These are phyloP conservation scores for Drosophila gunungcola DNA, from an alignment of 1,140 invertebrate species.

Conservation along the genomic window DNA sequence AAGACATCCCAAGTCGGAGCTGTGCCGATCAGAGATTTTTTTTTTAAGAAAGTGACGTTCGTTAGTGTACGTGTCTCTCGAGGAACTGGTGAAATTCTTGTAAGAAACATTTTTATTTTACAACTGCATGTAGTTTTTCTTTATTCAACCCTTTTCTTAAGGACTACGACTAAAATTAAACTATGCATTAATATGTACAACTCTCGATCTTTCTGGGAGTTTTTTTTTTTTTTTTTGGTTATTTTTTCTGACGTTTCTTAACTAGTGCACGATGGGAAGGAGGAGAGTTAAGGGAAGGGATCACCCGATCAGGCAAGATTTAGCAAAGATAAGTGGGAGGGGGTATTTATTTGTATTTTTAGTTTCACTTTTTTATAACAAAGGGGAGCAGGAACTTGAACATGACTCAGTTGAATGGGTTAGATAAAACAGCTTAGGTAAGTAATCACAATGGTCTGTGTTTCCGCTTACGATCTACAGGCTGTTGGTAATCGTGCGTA, in stretches of 20 bases:
- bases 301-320: conserved; percentile 1
- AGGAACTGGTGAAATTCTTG: not conserved
- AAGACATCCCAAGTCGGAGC: too few relatives aligned
- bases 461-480: conserved; percentile 23
- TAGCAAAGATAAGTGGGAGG: not conserved
- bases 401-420: conserved; percentile 12
- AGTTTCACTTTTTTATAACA: not conserved
- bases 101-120: not conserved
- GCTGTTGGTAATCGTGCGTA: conserved; percentile 42
- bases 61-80: not conserved
- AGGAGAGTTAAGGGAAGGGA: not conserved
- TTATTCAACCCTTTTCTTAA: conserved; percentile 61
- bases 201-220: conserved; percentile 17
- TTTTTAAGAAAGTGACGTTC: not conserved
- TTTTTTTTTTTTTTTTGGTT: conserved; percentile 10
- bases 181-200: conserved; percentile 59
- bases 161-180: conserved; percentile 52
- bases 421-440: conserved; percentile 38
- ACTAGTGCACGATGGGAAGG: not conserved
- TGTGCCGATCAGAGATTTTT: too few relatives aligned
- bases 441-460: conserved; percentile 33
- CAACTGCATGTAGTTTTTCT: conserved; percentile 44
- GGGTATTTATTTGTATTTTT: not conserved
- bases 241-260: not conserved
- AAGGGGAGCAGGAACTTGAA: conserved; percentile 5